Percentiles rank a stretch among this genome's conserved stretches.
Evolutionary conservation across 1,140 invertebrate species (phyloP).

Genomic region (Drosophila paulistorum): DNA sequence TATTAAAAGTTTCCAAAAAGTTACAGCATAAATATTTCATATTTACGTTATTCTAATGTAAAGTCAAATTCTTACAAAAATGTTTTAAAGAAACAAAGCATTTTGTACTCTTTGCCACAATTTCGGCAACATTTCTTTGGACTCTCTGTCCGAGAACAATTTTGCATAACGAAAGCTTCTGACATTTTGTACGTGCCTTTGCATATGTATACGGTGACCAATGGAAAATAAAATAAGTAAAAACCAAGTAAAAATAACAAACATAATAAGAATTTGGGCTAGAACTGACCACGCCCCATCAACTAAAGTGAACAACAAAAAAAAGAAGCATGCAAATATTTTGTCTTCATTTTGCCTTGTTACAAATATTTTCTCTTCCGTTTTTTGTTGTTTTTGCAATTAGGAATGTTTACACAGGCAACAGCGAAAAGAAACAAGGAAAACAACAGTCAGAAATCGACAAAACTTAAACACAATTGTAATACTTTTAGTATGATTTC

Average conservation of each 20-base stretch:
- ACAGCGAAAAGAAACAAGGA: not conserved
- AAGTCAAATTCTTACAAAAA: too few relatives aligned
- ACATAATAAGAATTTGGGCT: conserved; percentile 34
- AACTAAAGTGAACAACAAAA: conserved; percentile 11
- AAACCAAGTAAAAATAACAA: conserved; percentile 36
- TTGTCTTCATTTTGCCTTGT: conserved; percentile 52
- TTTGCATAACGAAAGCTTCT: conserved; percentile 3
- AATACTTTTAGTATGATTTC: not conserved
- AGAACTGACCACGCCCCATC: conserved; percentile 26
- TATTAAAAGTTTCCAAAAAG: too few relatives aligned
- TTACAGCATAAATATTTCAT: too few relatives aligned
- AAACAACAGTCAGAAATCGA: conserved; percentile 40
- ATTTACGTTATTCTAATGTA: too few relatives aligned
- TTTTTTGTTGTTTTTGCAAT: conserved; percentile 51
- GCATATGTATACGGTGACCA: not conserved
- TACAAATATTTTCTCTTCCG: conserved; percentile 29
- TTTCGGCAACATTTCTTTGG: too few relatives aligned
- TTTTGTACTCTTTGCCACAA: not conserved
- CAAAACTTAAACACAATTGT: not conserved
- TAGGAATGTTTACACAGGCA: conserved; percentile 45
- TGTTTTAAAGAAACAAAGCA: not conserved
- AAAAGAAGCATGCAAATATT: conserved; percentile 55
- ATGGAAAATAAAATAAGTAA: conserved; percentile 15
- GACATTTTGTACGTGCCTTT: conserved; percentile 12
- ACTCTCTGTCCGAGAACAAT: not conserved